Conservation (phyloP, 1,140 invertebrate species). For the Caenorhabditis brenneri region DNA sequence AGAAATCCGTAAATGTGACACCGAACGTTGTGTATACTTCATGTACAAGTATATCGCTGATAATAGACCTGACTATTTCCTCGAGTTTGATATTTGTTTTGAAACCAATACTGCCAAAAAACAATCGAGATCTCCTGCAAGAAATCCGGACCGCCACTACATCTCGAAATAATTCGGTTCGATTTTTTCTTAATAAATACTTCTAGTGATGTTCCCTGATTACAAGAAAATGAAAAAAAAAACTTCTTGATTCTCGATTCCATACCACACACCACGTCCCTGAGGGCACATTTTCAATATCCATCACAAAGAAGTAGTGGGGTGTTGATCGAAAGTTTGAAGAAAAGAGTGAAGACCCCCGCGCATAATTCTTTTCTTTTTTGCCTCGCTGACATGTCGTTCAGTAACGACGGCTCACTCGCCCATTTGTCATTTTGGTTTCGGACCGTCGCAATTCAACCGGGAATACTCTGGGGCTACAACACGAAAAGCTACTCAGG, state of each 20-base stretch:
- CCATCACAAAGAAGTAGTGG: background rate
- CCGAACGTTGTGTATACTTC: slow-evolving; percentile 11
- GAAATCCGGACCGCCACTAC: background rate
- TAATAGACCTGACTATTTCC: background rate
- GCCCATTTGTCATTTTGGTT: slow-evolving; percentile 18
- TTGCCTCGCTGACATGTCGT: slow-evolving; percentile 29
- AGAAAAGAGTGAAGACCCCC: slow-evolving; percentile 3
- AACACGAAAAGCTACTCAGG: background rate
- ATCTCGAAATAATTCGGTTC: background rate
- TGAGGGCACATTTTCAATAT: background rate
- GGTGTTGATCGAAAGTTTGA: background rate
- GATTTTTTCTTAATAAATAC: background rate
- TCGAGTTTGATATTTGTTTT: slow-evolving; percentile 6
- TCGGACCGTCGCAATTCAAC: slow-evolving; percentile 36
- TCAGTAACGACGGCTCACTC: background rate
- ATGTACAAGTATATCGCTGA: slow-evolving; percentile 35
- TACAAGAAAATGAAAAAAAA: background rate
- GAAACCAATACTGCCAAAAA: slow-evolving; percentile 13
- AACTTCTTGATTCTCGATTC: background rate
- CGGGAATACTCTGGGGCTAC: slow-evolving; percentile 15
- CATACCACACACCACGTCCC: background rate
- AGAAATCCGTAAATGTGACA: slow-evolving; percentile 19
- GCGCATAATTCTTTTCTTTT: slow-evolving; percentile 33
- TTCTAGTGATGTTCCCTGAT: background rate
- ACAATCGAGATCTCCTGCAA: background rate